Evolutionary conservation across 2,888 invertebrate species (phyloP), one percentile per base, ranked within the genome.

Genomic region (Ophonus ardosiacus): DNA sequence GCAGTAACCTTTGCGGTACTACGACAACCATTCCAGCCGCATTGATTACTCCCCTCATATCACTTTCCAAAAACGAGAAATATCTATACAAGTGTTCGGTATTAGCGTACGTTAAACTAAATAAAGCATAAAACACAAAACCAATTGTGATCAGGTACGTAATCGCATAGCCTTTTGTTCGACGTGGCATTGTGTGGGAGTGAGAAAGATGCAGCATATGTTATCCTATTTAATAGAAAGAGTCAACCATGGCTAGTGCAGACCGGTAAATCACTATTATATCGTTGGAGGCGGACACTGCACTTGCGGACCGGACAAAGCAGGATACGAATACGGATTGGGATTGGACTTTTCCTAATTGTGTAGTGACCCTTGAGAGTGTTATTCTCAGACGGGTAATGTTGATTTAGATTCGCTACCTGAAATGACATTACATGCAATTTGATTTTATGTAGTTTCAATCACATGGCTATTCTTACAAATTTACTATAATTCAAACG

Each of bases 121-220:
- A 65, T 65, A 65, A 65, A 68, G 68, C 68, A 68, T 68, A 68
- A 68, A 68, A 68, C 31, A 31, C 68, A 68, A 68, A 68, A 68
- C 68, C 68, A 68, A 68, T 68, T 68, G 68, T 68, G 68, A 68
- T 68, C 68, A 68, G 68, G 68, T 68, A 68, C 68, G 68, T 68
- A 68, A 68, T 68, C 68, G 68, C 38, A 38, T n/a, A 38, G 15
- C 38, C 68, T 68, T 68, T 68, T 68, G 68, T 68, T 68, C 24
- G 68, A 13, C 68, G 68, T 8, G 15, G 31, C 38, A 68, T 68
- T 68, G 68, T 68, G 38, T n/a, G 2, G 13, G 68, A 68, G 31
- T 13, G 15, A 68, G n/a, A 13, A 15, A 15, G 68, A 68, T 68
- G 38, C 3, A 68, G 38, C 15, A 68, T 24, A 24, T 6, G 31